Percentiles rank a stretch among this genome's conserved stretches.
phyloP scores from a whole-genome alignment of 2,113 vertebrate genomes.

The Peucedramus taeniatus region DNA sequence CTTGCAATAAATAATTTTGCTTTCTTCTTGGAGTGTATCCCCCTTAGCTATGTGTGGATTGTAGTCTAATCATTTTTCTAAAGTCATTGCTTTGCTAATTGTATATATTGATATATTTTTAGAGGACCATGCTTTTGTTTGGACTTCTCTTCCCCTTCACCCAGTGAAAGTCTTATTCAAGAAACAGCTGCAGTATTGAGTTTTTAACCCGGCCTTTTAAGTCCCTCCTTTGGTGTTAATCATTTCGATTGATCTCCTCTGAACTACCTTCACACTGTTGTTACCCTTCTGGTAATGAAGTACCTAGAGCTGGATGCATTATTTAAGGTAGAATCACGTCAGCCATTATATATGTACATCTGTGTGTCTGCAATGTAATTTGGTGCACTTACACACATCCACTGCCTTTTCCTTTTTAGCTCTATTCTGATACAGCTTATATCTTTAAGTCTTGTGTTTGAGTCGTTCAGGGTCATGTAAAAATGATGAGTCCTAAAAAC shows the following conservation, averaged over 20 bases:
- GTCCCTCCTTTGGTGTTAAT: neutral
- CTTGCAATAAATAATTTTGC: neutral
- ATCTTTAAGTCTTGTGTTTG: neutral
- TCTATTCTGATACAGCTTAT: neutral
- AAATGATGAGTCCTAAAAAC: neutral
- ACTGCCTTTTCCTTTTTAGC: neutral
- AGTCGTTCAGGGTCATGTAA: neutral
- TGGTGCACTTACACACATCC: neutral
- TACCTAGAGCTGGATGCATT: neutral
- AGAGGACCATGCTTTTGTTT: neutral
- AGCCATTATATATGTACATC: neutral
- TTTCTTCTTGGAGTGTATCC: neutral
- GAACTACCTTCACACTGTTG: neutral
- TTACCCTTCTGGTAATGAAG: neutral
- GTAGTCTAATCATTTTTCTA: neutral
- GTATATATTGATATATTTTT: neutral
- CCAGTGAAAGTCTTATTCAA: neutral
- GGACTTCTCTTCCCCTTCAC: neutral
- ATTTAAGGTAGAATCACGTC: neutral
- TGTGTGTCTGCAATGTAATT: neutral
- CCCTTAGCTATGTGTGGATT: neutral
- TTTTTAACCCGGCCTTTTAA: slow-evolving; percentile 7
- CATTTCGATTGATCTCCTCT: slow-evolving; percentile 5
- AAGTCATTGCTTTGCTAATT: neutral
- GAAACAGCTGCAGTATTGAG: neutral